phyloP scores from a whole-genome alignment of 2,113 vertebrate genomes.

The Brachyistius frenatus region DNA sequence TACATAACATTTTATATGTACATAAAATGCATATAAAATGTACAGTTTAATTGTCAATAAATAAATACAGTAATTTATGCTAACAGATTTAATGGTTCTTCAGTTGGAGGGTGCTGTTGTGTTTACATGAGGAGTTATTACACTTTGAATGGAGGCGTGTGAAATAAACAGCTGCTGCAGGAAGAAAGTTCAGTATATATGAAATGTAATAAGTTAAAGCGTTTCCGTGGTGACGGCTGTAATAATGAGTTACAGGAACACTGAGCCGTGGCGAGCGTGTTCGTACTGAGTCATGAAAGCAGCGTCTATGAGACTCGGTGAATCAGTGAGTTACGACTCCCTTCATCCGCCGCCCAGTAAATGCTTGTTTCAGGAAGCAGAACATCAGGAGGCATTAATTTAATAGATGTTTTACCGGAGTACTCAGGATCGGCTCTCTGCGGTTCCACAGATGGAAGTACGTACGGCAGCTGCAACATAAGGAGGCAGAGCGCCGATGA shows the following conservation, averaged over 20 bases:
- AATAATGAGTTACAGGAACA: conserved; percentile 27
- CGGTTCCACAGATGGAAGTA: neutral
- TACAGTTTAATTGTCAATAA: too few species aligned
- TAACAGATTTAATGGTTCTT: too few species aligned
- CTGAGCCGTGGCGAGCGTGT: neutral
- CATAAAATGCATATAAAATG: too few species aligned
- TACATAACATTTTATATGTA: too few species aligned
- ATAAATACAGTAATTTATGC: too few species aligned
- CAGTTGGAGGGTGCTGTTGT: too few species aligned
- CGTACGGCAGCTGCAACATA: neutral
- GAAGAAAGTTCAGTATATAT: neutral
- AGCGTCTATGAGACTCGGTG: conserved; percentile 23
- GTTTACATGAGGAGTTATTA: too few species aligned
- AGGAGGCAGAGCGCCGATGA: neutral
- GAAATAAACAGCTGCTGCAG: too few species aligned
- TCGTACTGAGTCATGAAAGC: conserved; percentile 34
- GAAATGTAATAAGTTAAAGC: neutral
- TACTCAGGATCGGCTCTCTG: neutral
- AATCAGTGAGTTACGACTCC: conserved; percentile 43
- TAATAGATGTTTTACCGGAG: conserved; percentile 43
- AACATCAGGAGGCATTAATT: conserved; percentile 26
- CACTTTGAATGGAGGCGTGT: too few species aligned
- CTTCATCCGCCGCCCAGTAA: conserved; percentile 34
- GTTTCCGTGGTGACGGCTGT: neutral
- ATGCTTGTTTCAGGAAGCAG: conserved; percentile 49